phyloP scores from a whole-genome alignment of 2,113 vertebrate genomes.

The Mixornis gularis region DNA sequence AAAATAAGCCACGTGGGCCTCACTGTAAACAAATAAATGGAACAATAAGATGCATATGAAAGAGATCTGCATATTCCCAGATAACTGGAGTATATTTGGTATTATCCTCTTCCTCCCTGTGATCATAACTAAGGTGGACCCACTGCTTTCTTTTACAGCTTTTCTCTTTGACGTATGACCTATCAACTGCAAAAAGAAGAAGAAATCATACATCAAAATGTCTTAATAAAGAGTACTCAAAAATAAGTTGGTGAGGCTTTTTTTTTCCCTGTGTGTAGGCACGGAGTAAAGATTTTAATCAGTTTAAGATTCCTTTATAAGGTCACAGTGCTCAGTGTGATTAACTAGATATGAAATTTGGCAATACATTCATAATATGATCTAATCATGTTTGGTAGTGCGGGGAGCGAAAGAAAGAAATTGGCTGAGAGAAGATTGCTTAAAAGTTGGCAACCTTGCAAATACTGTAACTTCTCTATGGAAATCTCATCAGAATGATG shows the following conservation, averaged over 20 bases:
- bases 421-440: constrained; percentile 43
- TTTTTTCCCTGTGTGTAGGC: constrained; percentile 3
- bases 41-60: neutral
- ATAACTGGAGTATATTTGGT: neutral
- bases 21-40: neutral
- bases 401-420: neutral
- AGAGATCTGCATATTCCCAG: neutral
- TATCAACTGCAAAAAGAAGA: constrained; percentile 27
- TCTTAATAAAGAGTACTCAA: constrained; percentile 24
- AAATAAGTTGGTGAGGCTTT: constrained; percentile 11
- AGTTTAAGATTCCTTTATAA: constrained; percentile 56
- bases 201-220: neutral
- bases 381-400: constrained; percentile 62
- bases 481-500: constrained; percentile 43
- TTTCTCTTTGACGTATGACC: constrained; percentile 12
- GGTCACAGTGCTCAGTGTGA: constrained; percentile 50
- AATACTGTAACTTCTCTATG: constrained; percentile 42
- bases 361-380: constrained; percentile 52
- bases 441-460: constrained; percentile 49
- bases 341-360: constrained; percentile 59
- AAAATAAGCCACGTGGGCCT: neutral
- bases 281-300: constrained; percentile 61
- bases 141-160: constrained; percentile 1
- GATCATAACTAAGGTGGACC: neutral
- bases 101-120: neutral